Evolutionary conservation across 2,797 vertebrate species (phyloP).

Genomic region (Dromococcyx pavoninus): DNA sequence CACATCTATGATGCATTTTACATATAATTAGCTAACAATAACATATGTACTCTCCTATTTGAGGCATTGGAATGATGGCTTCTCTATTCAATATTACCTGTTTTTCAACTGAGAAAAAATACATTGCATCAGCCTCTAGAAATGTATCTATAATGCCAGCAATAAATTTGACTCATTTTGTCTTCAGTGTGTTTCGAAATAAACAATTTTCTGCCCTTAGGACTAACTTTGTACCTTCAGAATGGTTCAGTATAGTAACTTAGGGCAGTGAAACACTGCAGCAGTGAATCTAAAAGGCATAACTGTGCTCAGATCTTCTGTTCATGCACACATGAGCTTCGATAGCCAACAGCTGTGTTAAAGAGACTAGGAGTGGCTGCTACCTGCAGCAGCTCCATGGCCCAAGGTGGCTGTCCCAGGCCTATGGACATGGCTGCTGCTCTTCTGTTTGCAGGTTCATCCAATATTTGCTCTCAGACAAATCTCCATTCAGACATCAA

Average conservation of each 20-base stretch:
- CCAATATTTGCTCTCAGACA: not conserved
- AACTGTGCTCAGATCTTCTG: not conserved
- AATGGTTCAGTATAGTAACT: not conserved
- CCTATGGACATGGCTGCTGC: fast-evolving
- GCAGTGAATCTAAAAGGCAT: not conserved
- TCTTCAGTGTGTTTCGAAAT: not conserved
- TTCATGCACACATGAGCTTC: not conserved
- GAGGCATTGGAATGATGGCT: not conserved
- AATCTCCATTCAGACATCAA: not conserved
- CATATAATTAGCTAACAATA: not conserved
- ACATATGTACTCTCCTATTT: not conserved
- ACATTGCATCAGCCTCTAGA: not conserved
- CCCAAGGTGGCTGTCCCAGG: fast-evolving
- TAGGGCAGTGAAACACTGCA: not conserved
- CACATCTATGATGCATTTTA: not conserved
- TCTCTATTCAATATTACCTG: not conserved
- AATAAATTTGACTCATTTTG: not conserved
- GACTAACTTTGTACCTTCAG: not conserved
- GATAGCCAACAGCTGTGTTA: not conserved
- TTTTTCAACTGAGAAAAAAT: not conserved
- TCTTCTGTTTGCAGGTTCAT: not conserved
- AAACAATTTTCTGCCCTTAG: not conserved
- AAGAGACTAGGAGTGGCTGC: not conserved
- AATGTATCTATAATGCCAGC: not conserved
- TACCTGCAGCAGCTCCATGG: not conserved